A percentile compares a stretch with the other conserved stretches of the same genome.
These are phyloP conservation scores for Acanthiza pusilla DNA, from an alignment of 2,797 vertebrate genomes.

Conservation along the genomic window DNA sequence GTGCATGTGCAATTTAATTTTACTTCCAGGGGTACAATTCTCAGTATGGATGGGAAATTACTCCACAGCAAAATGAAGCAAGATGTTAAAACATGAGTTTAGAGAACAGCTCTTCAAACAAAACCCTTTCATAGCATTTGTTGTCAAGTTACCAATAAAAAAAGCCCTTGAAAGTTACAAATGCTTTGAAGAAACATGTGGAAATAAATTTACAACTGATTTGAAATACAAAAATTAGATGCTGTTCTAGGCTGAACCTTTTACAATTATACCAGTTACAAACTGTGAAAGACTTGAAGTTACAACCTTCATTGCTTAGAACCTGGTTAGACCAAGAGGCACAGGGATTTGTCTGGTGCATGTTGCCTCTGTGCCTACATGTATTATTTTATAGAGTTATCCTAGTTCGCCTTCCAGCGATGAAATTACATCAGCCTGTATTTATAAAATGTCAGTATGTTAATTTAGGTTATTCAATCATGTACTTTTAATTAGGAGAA, in stretches of 20 bases:
- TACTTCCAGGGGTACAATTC: background rate
- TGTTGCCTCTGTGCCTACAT: background rate
- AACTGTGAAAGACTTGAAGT: background rate
- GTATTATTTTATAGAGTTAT: background rate
- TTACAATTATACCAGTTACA: background rate
- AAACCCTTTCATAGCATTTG: background rate
- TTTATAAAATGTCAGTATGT: background rate
- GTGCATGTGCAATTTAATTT: background rate
- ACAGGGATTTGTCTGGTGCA: background rate
- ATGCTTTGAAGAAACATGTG: background rate
- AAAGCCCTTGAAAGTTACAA: background rate
- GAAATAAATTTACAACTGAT: background rate
- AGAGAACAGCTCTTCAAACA: background rate
- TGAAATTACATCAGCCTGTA: background rate
- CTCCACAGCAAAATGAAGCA: background rate
- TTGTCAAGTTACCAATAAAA: background rate
- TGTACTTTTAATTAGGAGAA: background rate
- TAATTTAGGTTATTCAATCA: background rate
- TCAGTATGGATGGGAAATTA: background rate
- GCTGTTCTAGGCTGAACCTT: background rate
- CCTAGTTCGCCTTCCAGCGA: background rate
- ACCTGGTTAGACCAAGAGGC: fast-evolving
- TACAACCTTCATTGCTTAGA: background rate
- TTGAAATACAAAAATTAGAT: background rate
- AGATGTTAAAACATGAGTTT: background rate